These are phyloP conservation scores for Burhinus oedicnemus DNA, from an alignment of 2,113 vertebrate genomes.

Conservation along the genomic window DNA sequence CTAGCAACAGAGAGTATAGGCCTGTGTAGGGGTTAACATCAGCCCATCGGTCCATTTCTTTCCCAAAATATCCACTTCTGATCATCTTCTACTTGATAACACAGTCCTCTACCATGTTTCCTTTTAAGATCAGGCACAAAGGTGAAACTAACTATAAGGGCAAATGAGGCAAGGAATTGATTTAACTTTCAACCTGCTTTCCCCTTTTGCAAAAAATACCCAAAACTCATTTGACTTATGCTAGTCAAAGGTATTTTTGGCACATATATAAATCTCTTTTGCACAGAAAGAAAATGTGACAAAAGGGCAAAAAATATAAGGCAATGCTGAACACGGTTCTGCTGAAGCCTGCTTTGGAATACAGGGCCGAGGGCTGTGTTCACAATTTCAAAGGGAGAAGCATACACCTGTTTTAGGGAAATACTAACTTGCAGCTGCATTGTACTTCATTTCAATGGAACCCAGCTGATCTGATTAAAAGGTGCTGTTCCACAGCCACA, in stretches of 20 bases:
- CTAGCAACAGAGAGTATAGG: not conserved
- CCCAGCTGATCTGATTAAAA: slow-evolving; percentile 61
- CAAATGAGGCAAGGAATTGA: not conserved
- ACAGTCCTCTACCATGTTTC: not conserved
- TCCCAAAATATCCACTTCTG: not conserved
- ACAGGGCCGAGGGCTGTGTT: not conserved
- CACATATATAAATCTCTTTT: not conserved
- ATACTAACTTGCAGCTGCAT: slow-evolving; percentile 40
- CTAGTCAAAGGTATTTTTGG: slow-evolving; percentile 1
- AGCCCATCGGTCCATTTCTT: not conserved
- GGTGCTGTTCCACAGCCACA: slow-evolving; percentile 22
- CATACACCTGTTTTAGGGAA: slow-evolving; percentile 28
- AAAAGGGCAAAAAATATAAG: not conserved
- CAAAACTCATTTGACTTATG: not conserved
- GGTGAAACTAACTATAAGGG: not conserved
- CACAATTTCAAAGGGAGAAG: slow-evolving; percentile 20
- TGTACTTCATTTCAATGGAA: slow-evolving; percentile 32
- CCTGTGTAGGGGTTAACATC: not conserved
- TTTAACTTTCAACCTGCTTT: slow-evolving; percentile 9
- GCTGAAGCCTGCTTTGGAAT: not conserved
- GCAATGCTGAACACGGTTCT: not conserved
- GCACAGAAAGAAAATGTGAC: not conserved
- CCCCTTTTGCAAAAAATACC: not conserved
- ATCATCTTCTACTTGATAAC: not conserved
- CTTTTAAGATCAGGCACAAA: not conserved